These are phyloP conservation scores for Arrhamphus sclerolepis DNA, from an alignment of 2,797 vertebrate genomes.

Conservation along the genomic window DNA sequence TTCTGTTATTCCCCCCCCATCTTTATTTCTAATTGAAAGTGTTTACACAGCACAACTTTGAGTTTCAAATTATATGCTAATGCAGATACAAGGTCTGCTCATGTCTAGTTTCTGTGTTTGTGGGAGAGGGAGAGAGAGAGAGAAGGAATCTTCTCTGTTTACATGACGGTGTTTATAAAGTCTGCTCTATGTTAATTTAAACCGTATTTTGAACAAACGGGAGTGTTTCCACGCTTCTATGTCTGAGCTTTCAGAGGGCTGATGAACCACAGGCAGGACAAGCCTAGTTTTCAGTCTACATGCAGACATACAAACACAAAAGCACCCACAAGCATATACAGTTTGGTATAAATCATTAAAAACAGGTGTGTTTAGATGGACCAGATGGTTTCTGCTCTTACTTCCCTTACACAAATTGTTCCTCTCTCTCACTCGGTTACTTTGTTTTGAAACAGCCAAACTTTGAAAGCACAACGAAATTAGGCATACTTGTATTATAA, in stretches of 20 bases:
- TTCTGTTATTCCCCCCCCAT: no score
- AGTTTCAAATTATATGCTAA: slow-evolving; percentile 33
- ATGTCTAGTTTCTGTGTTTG: background rate
- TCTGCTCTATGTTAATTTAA: slow-evolving; percentile 38
- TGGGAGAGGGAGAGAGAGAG: slow-evolving; percentile 19
- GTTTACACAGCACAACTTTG: no score
- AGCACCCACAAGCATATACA: background rate
- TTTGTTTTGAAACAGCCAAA: background rate
- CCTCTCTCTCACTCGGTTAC: background rate
- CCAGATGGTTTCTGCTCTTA: slow-evolving; percentile 47
- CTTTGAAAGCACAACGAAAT: no score
- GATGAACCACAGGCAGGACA: slow-evolving; percentile 2
- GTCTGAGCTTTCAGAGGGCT: slow-evolving; percentile 19
- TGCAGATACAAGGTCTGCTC: slow-evolving; percentile 2
- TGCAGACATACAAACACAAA: slow-evolving; percentile 16
- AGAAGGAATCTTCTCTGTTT: slow-evolving; percentile 36
- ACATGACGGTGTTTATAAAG: slow-evolving; percentile 44
- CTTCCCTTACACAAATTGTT: slow-evolving; percentile 12
- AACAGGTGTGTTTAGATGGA: slow-evolving; percentile 58
- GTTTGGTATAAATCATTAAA: slow-evolving; percentile 50
- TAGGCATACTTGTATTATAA: no score
- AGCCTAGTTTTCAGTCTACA: background rate
- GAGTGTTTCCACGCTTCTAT: slow-evolving; percentile 27
- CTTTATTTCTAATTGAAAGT: no score
- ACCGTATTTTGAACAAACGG: slow-evolving; percentile 31